phyloP scores from a whole-genome alignment of 2,113 vertebrate genomes.

The Cichladusa arquata region DNA sequence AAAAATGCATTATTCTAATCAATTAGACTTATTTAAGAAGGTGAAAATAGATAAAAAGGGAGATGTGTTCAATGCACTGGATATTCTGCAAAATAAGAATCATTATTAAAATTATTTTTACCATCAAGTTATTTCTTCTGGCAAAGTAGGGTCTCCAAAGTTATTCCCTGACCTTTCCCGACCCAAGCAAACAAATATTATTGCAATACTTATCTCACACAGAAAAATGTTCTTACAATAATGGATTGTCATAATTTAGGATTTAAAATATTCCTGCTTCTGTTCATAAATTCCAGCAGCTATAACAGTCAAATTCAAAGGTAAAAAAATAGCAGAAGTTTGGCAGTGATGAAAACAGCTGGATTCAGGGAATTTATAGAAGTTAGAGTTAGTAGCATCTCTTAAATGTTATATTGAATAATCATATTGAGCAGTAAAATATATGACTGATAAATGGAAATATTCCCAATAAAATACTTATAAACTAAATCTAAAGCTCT shows the following conservation, averaged over 20 bases:
- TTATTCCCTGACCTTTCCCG: accelerated
- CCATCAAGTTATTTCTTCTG: neutral
- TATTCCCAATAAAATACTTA: neutral
- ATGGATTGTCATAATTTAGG: neutral
- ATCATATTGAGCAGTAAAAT: neutral
- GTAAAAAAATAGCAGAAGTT: neutral
- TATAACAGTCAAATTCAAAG: neutral
- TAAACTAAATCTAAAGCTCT: neutral
- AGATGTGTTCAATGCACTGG: neutral
- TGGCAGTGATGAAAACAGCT: neutral
- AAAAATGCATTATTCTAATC: neutral
- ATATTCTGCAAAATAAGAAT: neutral
- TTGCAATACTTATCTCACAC: neutral
- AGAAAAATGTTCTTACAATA: neutral
- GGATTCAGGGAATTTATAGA: neutral
- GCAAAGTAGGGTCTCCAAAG: neutral
- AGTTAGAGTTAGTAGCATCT: neutral
- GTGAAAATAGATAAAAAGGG: neutral
- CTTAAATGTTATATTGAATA: neutral
- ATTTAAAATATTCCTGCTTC: neutral
- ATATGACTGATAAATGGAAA: neutral
- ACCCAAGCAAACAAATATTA: neutral
- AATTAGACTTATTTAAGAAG: neutral
- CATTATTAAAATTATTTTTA: neutral
- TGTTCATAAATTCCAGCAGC: neutral